Base-by-base conservation (phyloP, 2,797 vertebrate genomes). In the Muscicapa striata region DNA sequence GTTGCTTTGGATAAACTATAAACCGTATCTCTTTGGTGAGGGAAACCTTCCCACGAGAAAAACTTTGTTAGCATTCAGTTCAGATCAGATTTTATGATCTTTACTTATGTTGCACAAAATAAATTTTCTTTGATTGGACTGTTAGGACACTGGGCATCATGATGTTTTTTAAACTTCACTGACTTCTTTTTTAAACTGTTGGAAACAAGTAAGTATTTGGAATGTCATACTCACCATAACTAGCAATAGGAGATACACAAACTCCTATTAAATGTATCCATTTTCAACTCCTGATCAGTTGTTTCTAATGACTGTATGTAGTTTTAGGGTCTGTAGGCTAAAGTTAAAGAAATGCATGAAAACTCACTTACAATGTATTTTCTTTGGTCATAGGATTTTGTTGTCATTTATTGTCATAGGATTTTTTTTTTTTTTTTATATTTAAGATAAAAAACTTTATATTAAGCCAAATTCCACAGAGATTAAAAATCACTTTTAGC, bases 401-500 rank as follows among this genome's bases (percentile, higher is more conserved):
- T 40, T 40, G 40, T 40, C 40, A 40, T 40, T 40, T 40, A 40
- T 36, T 72, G 7, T 17, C 34, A 17, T 9, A 30, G 8, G 2
- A 15, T 21, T 32, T 29, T 84, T 21, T 9, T 26, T 21, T 9
- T 26, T 34, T 34, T 34, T 34, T 34, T 34, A 75, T 46, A 87
- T 92, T 95, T 87, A 90, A 81, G 4, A 13, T 38, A 74, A 27
- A 82, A 89, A 85, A 68, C 46, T 38, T 4, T 21, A 43, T 84
- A 64, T 30, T 84, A 78, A 92, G 45, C 24, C 5, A 62, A 84
- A 40, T 72, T 92, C 34, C 32, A 83, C 26, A 43, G 52, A 91
- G 32, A 84, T 63, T 75, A 73, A 96, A 96, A 52, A 70, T 46
- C 45, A 63, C 40, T 80, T 57, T 83, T 90, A 84, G 73, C 32